phyloP scores from a whole-genome alignment of 2,113 vertebrate genomes.

The Aegithalos caudatus region DNA sequence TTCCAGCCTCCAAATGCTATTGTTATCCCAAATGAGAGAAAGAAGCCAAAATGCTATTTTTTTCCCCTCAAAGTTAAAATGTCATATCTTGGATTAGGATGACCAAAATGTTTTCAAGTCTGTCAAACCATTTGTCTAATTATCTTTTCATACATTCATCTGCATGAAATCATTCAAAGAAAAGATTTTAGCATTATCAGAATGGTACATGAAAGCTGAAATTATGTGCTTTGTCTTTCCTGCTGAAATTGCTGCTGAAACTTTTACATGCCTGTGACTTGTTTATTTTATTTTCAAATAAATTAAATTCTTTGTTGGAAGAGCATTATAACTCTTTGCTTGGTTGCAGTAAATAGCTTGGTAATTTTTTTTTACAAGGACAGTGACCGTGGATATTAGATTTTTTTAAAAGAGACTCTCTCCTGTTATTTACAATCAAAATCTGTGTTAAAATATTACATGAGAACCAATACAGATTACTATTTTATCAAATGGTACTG shows the following conservation, averaged over 20 bases:
- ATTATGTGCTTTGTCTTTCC: not conserved
- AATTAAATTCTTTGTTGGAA: not conserved
- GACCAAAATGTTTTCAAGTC: not conserved
- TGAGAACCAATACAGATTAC: not conserved
- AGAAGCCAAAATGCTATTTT: not conserved
- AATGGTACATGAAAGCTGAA: not conserved
- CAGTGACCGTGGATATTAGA: not conserved
- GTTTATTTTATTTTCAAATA: not conserved
- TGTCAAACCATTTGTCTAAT: not conserved
- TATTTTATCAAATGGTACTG: not conserved
- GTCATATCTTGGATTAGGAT: not conserved
- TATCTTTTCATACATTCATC: not conserved
- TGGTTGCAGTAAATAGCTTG: not conserved
- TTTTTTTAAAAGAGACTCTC: not conserved
- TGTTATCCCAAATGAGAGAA: not conserved
- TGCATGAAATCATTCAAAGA: not conserved
- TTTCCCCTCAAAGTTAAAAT: not conserved
- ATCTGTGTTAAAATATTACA: not conserved
- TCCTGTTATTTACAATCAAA: not conserved
- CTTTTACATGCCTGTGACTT: not conserved
- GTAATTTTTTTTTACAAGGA: not conserved
- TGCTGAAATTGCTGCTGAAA: not conserved
- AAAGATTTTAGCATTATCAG: not conserved
- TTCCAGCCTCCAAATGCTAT: not conserved
- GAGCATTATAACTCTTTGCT: not conserved